Base-by-base conservation (phyloP, 2,888 invertebrate species). In the Tenthredo notha region DNA sequence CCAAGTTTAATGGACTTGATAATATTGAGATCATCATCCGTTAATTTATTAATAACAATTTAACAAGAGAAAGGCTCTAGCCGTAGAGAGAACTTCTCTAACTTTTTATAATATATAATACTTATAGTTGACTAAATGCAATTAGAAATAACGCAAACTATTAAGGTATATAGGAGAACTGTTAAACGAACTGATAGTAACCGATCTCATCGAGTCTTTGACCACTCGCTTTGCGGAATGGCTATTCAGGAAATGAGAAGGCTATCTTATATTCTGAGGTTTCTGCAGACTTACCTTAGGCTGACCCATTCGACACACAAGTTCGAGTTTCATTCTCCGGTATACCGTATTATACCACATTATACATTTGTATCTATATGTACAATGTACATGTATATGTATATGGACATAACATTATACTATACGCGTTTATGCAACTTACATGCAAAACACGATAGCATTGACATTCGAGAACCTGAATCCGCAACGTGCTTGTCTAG, bases 401-500 rank as follows among this genome's bases (percentile, higher is more conserved):
- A 61, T 7, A 61, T 40, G 40, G 5, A 37, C 18, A 33, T 37
- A 37, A 29, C 18, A 37, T 33, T 33, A 33, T n/a, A 58, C n/a
- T 33, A 10, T 54, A 9, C 43, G 40, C 43, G 43, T 47, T 43
- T 74, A 47, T 40, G 54, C 54, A 54, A 77, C 50, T 50, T 54
- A 77, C 50, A 77, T 77, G 29, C 50, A 58, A 37, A 61, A 58
- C 80, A 21, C 61, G 77, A 80, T 80, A 67, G 29, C 67, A 83
- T 83, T 83, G 83, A 83, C 83, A 83, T 83, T 83, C 83, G 83
- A 67, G 43, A 83, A 65, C 83, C 29, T 50, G 83, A 65, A 83
- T 83, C n/a, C 58, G 40, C 67, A 10, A 67, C 83, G 43, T 70
- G 25, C 47, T 15, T 15, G 10, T 40, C 61, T 61, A 47, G 67